Percentiles rank a stretch among this genome's conserved stretches.
These are phyloP conservation scores for Athripsodes cinereus DNA, from an alignment of 2,888 invertebrate species.

Conservation along the genomic window DNA sequence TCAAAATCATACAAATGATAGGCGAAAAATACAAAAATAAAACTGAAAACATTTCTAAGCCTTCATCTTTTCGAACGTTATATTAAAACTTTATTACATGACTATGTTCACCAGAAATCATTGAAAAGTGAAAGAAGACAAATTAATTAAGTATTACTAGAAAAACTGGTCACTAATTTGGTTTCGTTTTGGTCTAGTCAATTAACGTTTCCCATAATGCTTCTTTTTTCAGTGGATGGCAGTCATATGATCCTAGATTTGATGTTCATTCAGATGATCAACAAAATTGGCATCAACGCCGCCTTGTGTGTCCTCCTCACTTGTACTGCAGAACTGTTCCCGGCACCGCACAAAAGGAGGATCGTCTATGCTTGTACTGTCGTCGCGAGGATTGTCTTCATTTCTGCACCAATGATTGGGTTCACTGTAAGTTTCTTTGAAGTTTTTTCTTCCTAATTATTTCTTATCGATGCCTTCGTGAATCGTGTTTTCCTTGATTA, in stretches of 20 bases:
- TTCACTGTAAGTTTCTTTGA: slow-evolving; percentile 19
- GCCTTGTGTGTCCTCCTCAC: slow-evolving; percentile 39
- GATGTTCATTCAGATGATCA: slow-evolving; percentile 39
- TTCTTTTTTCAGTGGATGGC: slow-evolving; percentile 26
- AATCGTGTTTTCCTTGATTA: too few relatives aligned
- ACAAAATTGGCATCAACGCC: slow-evolving; percentile 39
- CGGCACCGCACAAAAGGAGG: slow-evolving; percentile 28
- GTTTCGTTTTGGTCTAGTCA: too few relatives aligned
- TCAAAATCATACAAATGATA: too few relatives aligned
- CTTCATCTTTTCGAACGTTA: too few relatives aligned
- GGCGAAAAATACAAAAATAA: too few relatives aligned
- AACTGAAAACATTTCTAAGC: too few relatives aligned
- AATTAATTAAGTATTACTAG: neutral
- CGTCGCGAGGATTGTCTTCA: slow-evolving; percentile 20
- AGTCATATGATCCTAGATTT: slow-evolving; percentile 34
- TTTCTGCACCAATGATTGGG: slow-evolving; percentile 26
- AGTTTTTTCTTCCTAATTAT: too few relatives aligned
- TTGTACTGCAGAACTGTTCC: slow-evolving; percentile 38
- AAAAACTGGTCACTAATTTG: neutral
- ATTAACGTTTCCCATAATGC: neutral
- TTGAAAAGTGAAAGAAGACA: too few relatives aligned
- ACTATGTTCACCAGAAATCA: too few relatives aligned
- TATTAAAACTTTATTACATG: too few relatives aligned
- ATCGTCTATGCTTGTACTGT: slow-evolving; percentile 21
- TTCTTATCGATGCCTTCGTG: too few relatives aligned